Conservation (phyloP, 2,797 vertebrate species). For the Notoglanidium macrostoma region DNA sequence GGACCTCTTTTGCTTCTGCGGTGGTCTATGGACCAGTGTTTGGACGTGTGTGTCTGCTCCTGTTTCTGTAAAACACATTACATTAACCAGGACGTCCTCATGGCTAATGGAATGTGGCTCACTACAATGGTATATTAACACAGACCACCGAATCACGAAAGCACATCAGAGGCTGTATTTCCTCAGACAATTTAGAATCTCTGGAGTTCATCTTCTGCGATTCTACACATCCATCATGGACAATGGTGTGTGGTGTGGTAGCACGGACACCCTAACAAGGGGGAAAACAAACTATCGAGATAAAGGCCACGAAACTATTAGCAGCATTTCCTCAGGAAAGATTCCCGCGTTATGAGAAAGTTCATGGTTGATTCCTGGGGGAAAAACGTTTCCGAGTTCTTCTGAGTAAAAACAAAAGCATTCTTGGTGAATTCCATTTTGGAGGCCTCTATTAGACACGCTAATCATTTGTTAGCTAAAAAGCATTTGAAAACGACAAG, state of each 20-base stretch:
- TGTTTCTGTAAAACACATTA: constrained; percentile 16
- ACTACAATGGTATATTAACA: constrained; percentile 23
- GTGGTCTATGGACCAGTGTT: not conserved
- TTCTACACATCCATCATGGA: constrained; percentile 24
- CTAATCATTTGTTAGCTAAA: not conserved
- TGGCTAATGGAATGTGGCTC: constrained; percentile 21
- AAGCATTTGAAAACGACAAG: not conserved
- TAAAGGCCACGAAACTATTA: not conserved
- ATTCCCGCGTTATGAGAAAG: not conserved
- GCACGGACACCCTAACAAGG: not conserved
- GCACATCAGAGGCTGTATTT: constrained; percentile 13
- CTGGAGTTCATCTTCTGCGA: not conserved
- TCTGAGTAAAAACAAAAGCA: not conserved
- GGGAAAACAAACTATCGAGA: not conserved
- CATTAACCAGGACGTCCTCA: not conserved
- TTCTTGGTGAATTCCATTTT: not conserved
- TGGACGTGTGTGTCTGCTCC: not conserved
- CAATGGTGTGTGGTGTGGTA: constrained; percentile 6
- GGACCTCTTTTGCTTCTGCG: not conserved
- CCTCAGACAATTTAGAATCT: constrained; percentile 22
- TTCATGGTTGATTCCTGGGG: not conserved
- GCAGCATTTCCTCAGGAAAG: not conserved
- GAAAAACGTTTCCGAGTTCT: not conserved
- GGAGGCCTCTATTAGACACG: not conserved
- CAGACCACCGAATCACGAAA: constrained; percentile 17